Percentiles rank a stretch among this genome's conserved stretches.
Evolutionary conservation across 2,888 invertebrate species (phyloP).

Genomic region (Thymelicus lineola): DNA sequence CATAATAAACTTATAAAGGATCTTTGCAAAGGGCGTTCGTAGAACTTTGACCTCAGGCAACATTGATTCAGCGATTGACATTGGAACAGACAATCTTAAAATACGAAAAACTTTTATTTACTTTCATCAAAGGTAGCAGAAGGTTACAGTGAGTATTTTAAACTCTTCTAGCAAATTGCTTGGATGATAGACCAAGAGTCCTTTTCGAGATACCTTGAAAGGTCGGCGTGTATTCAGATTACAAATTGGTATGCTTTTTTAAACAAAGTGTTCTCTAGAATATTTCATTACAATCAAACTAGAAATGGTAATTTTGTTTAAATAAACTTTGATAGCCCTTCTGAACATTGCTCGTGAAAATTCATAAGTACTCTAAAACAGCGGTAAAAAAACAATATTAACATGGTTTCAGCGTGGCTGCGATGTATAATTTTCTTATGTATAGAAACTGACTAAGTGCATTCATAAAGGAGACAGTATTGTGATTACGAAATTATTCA

Average conservation of each 20-base stretch:
- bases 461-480: no score
- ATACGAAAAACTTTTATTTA: conserved; percentile 19
- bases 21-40: neutral
- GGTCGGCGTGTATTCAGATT: neutral
- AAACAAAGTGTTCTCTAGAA: no score
- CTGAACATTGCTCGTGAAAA: no score
- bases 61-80: conserved; percentile 3
- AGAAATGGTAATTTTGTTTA: no score
- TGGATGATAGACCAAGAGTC: neutral
- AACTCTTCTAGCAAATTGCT: conserved; percentile 16
- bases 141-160: neutral
- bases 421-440: no score
- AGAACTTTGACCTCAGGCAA: neutral
- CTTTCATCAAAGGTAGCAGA: conserved; percentile 18
- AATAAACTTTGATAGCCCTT: no score
- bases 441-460: no score
- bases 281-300: no score
- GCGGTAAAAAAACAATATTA: neutral
- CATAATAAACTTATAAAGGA: neutral
- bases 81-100: conserved; percentile 7
- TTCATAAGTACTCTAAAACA: no score
- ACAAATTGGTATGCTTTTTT: neutral
- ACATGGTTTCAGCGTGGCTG: no score
- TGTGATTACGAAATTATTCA: no score
- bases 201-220: neutral